These are phyloP conservation scores for Enteromius trimaculatus DNA, from an alignment of 2,797 vertebrate species.

Conservation along the genomic window DNA sequence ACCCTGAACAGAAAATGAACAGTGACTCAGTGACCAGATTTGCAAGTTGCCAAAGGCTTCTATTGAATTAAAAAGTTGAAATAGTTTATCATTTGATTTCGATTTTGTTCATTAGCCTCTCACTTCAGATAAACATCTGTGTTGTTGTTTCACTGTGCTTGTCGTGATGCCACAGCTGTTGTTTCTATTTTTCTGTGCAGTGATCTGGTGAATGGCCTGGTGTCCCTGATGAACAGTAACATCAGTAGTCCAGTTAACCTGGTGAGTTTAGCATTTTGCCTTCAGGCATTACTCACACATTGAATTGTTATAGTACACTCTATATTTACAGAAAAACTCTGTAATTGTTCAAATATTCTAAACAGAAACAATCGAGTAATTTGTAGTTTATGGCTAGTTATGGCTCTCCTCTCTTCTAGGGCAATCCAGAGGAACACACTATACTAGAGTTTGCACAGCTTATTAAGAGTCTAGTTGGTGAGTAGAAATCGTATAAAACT, in stretches of 20 bases:
- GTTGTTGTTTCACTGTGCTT: background rate
- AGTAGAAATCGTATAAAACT: conserved; percentile 61
- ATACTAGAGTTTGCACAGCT: conserved; percentile 96
- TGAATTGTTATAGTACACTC: background rate
- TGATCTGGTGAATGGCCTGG: conserved; percentile 96
- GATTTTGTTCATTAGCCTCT: background rate
- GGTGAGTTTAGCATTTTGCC: conserved; percentile 78
- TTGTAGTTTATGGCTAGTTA: too few species aligned
- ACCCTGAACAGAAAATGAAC: background rate
- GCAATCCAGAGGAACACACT: conserved; percentile 97
- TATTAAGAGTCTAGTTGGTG: conserved; percentile 97
- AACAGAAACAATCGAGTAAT: too few species aligned
- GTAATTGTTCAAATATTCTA: too few species aligned
- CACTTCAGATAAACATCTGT: background rate
- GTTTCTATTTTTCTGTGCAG: conserved; percentile 68
- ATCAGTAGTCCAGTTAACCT: conserved; percentile 98
- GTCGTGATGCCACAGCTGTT: background rate
- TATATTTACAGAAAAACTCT: background rate
- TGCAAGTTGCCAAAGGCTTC: background rate
- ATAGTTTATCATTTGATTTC: background rate
- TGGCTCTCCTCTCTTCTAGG: conserved; percentile 75
- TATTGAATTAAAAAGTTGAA: background rate
- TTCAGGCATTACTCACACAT: background rate
- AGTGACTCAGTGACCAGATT: background rate
- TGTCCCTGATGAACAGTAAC: conserved; percentile 97